These are phyloP conservation scores for Etheostoma spectabile DNA, from an alignment of 2,113 vertebrate genomes.

Conservation along the genomic window DNA sequence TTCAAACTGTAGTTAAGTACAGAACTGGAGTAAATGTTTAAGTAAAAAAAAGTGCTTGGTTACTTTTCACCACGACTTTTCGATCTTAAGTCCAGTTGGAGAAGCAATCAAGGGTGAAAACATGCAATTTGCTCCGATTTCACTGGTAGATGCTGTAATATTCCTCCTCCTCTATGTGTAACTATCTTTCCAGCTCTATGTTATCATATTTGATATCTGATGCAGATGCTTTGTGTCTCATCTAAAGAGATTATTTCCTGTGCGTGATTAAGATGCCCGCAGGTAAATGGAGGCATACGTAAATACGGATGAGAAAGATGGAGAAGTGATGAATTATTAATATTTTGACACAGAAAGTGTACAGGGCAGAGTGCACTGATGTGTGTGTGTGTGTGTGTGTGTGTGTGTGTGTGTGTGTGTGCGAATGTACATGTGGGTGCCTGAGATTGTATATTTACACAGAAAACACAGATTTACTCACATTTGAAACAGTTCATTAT, in stretches of 20 bases:
- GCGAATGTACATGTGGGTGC: conserved; percentile 12
- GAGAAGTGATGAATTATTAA: conserved; percentile 74
- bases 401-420: conserved; percentile 4
- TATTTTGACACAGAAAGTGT: conserved; percentile 37
- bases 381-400: not conserved
- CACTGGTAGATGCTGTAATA: not conserved
- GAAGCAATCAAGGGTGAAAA: conserved; percentile 14
- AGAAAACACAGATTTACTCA: not conserved
- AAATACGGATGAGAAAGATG: conserved; percentile 29
- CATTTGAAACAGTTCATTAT: too few species aligned
- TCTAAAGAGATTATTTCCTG: conserved; percentile 48
- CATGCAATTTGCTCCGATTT: not conserved
- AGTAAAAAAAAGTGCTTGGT: not conserved
- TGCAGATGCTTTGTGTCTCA: conserved; percentile 49
- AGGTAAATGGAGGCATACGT: conserved; percentile 42
- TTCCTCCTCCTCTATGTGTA: not conserved
- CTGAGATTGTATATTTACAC: not conserved
- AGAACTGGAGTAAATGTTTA: not conserved
- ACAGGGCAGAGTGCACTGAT: conserved; percentile 15
- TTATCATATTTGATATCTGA: conserved; percentile 42
- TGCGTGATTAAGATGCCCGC: conserved; percentile 51
- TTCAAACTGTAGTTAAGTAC: not conserved
- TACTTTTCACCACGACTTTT: not conserved
- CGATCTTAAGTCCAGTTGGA: not conserved
- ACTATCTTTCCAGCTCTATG: conserved; percentile 15